phyloP scores from a whole-genome alignment of 2,113 vertebrate genomes.

The Neotoma lepida region DNA sequence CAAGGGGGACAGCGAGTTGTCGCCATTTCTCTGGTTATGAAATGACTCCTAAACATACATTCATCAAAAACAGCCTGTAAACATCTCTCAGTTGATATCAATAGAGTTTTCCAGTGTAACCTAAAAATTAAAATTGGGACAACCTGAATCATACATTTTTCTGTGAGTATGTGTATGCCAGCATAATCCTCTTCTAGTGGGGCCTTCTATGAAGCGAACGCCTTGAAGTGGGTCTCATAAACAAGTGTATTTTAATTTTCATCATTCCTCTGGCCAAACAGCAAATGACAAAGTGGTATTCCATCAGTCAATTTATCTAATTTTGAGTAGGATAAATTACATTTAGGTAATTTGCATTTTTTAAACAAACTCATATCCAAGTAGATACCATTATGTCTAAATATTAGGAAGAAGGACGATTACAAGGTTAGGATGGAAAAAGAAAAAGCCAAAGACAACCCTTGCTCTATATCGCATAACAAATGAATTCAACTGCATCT shows the following conservation, averaged over 20 bases:
- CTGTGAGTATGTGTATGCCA: not conserved
- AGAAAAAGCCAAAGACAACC: not conserved
- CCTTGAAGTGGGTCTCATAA: conserved; percentile 32
- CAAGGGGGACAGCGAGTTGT: conserved; percentile 66
- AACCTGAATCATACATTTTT: conserved; percentile 64
- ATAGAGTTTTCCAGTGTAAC: conserved; percentile 70
- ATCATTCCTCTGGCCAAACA: conserved; percentile 67
- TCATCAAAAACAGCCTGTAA: conserved; percentile 70
- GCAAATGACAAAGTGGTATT: conserved; percentile 57
- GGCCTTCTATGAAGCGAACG: conserved; percentile 76
- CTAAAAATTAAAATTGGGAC: conserved; percentile 73
- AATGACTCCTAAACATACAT: conserved; percentile 77
- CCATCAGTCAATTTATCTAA: conserved; percentile 63
- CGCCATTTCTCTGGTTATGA: conserved; percentile 75
- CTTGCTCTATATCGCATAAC: not conserved
- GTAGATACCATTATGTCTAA: conserved; percentile 41
- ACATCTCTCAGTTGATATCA: conserved; percentile 65
- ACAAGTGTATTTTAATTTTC: conserved; percentile 77
- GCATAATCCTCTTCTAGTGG: conserved; percentile 37
- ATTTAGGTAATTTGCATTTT: conserved; percentile 61
- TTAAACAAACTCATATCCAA: conserved; percentile 70
- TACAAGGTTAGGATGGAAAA: conserved; percentile 40
- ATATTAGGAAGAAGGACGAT: not conserved
- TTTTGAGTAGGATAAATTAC: conserved; percentile 66
- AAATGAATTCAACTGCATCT: not conserved